Percentiles rank a stretch among this genome's conserved stretches.
phyloP scores from a whole-genome alignment of 1,140 invertebrate species.

The Drosophila repleta region DNA sequence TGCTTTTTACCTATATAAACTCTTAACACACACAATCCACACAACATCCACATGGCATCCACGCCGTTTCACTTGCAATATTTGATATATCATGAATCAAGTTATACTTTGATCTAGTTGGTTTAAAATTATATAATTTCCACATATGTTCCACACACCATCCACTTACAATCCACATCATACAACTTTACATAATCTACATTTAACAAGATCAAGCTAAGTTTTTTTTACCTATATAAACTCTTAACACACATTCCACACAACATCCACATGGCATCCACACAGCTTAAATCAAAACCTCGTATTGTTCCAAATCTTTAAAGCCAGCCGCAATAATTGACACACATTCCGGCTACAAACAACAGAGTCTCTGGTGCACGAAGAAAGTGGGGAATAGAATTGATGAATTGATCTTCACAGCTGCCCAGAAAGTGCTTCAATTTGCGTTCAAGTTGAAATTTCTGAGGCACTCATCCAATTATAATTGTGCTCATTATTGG shows the following conservation, averaged over 20 bases:
- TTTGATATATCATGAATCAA: too few relatives aligned
- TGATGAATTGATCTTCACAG: conserved; percentile 6
- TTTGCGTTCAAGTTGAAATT: conserved; percentile 16
- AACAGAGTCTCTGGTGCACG: background rate
- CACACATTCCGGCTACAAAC: conserved; percentile 35
- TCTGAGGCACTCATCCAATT: conserved; percentile 15
- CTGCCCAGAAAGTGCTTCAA: conserved; percentile 22
- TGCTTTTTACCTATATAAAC: too few relatives aligned
- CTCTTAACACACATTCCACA: too few relatives aligned
- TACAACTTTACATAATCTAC: too few relatives aligned
- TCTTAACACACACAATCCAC: too few relatives aligned
- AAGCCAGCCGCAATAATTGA: conserved; percentile 23
- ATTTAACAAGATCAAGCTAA: too few relatives aligned
- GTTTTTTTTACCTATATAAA: too few relatives aligned
- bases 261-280: background rate
- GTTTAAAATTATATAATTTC: too few relatives aligned
- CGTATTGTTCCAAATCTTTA: background rate
- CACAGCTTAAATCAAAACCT: background rate
- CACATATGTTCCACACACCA: background rate
- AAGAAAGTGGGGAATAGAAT: conserved; percentile 2
- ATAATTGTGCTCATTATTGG: conserved; percentile 21
- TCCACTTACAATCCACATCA: too few relatives aligned
- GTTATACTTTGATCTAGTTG: too few relatives aligned
- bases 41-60: too few relatives aligned
- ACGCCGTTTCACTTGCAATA: too few relatives aligned